These are phyloP conservation scores for Lochmaea capreae DNA, from an alignment of 2,888 invertebrate genomes.

Conservation along the genomic window DNA sequence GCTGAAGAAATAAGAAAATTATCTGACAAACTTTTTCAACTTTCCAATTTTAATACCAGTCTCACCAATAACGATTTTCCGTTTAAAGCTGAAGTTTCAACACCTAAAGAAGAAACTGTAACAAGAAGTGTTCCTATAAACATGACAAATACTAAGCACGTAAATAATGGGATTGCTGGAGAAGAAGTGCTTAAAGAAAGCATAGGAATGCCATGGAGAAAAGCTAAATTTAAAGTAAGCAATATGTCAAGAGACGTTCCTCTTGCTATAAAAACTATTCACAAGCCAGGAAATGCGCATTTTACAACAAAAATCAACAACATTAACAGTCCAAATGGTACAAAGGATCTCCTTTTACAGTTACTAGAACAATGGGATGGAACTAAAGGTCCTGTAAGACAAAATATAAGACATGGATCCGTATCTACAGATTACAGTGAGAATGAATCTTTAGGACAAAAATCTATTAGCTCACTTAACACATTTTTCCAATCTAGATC, in stretches of 20 bases:
- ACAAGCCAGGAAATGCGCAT: conserved; percentile 45
- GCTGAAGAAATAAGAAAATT: conserved; percentile 87
- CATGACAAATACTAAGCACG: conserved; percentile 42
- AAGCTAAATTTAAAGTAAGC: conserved; percentile 75
- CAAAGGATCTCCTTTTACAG: conserved; percentile 81
- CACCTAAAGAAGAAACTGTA: conserved; percentile 16
- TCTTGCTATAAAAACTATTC: conserved; percentile 50
- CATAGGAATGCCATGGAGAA: conserved; percentile 63
- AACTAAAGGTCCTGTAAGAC: conserved; percentile 66
- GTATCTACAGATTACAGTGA: conserved; percentile 82
- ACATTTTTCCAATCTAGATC: conserved; percentile 77
- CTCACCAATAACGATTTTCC: conserved; percentile 42
- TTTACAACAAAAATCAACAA: conserved; percentile 40
- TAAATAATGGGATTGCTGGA: conserved; percentile 34
- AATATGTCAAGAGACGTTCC: conserved; percentile 77
- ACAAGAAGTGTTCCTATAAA: conserved; percentile 48
- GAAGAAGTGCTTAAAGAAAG: conserved; percentile 53
- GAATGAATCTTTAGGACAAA: conserved; percentile 78
- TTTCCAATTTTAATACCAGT: conserved; percentile 69
- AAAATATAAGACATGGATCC: conserved; percentile 75
- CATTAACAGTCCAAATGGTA: conserved; percentile 73
- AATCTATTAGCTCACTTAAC: conserved; percentile 83
- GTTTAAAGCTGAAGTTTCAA: conserved; percentile 30
- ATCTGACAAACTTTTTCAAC: conserved; percentile 80
- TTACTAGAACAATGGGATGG: conserved; percentile 83